Base-by-base conservation (phyloP, 1,140 invertebrate species). In the Trialeurodes vaporariorum region DNA sequence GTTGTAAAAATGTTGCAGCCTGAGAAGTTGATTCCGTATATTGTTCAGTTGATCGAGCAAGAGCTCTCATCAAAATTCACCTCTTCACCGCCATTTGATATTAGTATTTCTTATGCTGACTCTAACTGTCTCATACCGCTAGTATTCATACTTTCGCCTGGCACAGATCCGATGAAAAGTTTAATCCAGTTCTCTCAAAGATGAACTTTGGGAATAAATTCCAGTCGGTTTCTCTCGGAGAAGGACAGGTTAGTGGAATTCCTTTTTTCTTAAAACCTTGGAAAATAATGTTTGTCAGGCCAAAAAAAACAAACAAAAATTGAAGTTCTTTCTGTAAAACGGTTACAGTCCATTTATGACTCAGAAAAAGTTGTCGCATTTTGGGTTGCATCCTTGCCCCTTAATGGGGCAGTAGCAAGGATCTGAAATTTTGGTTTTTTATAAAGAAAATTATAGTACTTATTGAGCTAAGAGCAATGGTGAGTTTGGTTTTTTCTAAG, bases 91-190 rank as follows among this genome's bases (percentile, higher is more conserved):
- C 85, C 89, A 1, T 96, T 97, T 78, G 90, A 96, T 77, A 87
- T 98, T 1, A 79, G 82, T 0, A 88, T 89, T 75, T 92, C 91
- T 0, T 97, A 87, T 76, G 83, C 81, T 11, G 93, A 97, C 75
- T 95, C 93, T 1, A 89, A 85, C 67, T 88, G 84, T 68, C 77
- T 87, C 1, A 85, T 86, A n/a, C 94, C 94, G 0, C 79, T 98
- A 24, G 85, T 98, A 63, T 97, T 98, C 75, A 87, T 98, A 40
- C 79, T 97, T 2, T 95, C 93, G 0, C 87, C 94, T 1, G 94
- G 94, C 21, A 88, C 90, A 0, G 94, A 97, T 81, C 94, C 94
- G 0, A 90, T 94, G 84, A 84, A 85, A 23, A 84, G 88, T 0
- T 76, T 93, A 49, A 79, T 84, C 1, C 87, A 86, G 71, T 93